Evolutionary conservation across 1,140 invertebrate genomes (phyloP), one percentile per base, ranked within the genome.

Genomic region (Drosophila biarmipes): DNA sequence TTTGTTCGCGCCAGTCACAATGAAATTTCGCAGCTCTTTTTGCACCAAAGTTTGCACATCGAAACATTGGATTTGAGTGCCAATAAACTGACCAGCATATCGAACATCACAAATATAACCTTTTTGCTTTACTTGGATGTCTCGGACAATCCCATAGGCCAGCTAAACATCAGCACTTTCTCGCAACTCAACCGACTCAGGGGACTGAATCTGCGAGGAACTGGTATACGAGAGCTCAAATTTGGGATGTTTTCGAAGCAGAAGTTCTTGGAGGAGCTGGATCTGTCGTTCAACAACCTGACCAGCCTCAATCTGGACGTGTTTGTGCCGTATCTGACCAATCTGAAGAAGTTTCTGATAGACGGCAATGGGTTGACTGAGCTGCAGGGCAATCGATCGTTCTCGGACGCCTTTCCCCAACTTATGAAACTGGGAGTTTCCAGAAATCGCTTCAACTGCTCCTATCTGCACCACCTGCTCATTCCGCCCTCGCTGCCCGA

Each of bases 231-330:
- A 0, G 53, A 78, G 17, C 62, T 92, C 0, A 78, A 78, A 3
- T 92, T 90, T 14, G 91, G 91, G 27, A 92, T 92, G 81, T 90
- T 92, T 66, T 91, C 91, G 10, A 91, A 92, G 40, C 82, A 89
- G 24, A 78, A 64, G 17, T 73, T 72, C 37, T 52, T 92, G 6
- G 90, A 92, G 51, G 74, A 64, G n/a, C 71, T 92, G 5, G 90
- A 92, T 21, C 46, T 92, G 35, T 85, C 91, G 0, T 92, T 85
- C 42, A 92, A 92, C 59, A 92, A 92, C 51, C 49, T 92, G 27
- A 90, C 73, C 34, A 57, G 45, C 19, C 73, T 92, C 17, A 92
- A 92, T 73, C 53, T 92, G 73, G 85, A 92, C 46, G 54, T 92
- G 7, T 92, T 92, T 63, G 80, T 91, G 52, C 91, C 91, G 11